Conservation (phyloP, 2,888 invertebrate genomes). For the Ectemnius continuus region DNA sequence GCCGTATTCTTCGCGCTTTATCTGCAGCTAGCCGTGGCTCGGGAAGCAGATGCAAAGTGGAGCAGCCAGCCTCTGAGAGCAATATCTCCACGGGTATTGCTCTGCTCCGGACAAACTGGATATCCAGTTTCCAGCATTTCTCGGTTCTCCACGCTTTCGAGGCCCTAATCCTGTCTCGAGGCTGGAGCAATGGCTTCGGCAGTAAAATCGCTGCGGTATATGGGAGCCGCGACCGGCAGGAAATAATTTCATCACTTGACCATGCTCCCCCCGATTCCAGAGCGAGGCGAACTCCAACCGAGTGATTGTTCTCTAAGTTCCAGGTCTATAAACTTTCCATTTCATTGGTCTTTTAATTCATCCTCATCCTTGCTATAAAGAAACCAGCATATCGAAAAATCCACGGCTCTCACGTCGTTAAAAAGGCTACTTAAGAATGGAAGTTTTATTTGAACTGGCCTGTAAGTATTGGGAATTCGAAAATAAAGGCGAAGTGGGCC, state of each 20-base stretch:
- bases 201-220: slow-evolving; percentile 46
- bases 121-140: slow-evolving; percentile 66
- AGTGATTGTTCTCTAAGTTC: not conserved
- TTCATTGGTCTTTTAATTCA: too few relatives aligned
- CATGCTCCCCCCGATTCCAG: not conserved
- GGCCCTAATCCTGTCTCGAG: slow-evolving; percentile 54
- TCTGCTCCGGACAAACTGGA: slow-evolving; percentile 61
- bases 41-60: slow-evolving; percentile 57
- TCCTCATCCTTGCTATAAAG: too few relatives aligned
- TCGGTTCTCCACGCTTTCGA: slow-evolving; percentile 62
- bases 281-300: not conserved
- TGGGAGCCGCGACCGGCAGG: slow-evolving; percentile 27
- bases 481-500: not conserved
- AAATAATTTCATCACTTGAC: slow-evolving; percentile 50
- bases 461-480: too few relatives aligned
- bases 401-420: too few relatives aligned
- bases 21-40: slow-evolving; percentile 33
- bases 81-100: slow-evolving; percentile 62
- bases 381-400: too few relatives aligned
- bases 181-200: slow-evolving; percentile 37
- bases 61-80: slow-evolving; percentile 44
- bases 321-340: too few relatives aligned
- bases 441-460: not conserved
- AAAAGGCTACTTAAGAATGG: too few relatives aligned
- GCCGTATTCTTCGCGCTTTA: slow-evolving; percentile 58